Conservation (phyloP, 1,140 invertebrate species). For the Scaptodrosophila lebanonensis region DNA sequence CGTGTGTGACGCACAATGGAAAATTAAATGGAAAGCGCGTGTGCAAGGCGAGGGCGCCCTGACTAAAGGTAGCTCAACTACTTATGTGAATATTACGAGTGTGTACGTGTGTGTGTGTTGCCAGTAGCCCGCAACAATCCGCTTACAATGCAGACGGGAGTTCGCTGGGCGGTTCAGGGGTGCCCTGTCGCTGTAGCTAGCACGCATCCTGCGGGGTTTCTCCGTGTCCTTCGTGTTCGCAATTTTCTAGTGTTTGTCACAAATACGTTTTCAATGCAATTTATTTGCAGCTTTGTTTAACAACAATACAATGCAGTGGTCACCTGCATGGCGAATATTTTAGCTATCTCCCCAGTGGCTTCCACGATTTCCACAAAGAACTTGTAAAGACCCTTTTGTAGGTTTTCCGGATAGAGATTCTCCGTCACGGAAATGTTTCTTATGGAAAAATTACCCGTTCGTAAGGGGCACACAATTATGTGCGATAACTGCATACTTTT, state of each 20-base stretch:
- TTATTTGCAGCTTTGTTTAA: conserved; percentile 12
- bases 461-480: conserved; percentile 32
- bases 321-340: conserved; percentile 57
- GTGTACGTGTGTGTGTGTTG: no score
- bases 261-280: conserved; percentile 6
- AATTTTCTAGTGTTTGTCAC: neutral
- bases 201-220: conserved; percentile 40
- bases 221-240: conserved; percentile 41
- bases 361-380: conserved; percentile 52
- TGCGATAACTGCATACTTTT: conserved; percentile 24
- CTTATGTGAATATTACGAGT: no score
- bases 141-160: conserved; percentile 36
- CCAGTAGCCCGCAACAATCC: conserved; percentile 52
- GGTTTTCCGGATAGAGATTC: conserved; percentile 26
- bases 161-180: neutral
- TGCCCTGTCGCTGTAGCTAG: conserved; percentile 11
- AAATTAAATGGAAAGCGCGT: conserved; percentile 46
- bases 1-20: conserved; percentile 61
- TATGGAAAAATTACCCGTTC: conserved; percentile 38
- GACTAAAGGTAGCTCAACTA: conserved; percentile 12
- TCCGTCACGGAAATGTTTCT: conserved; percentile 17
- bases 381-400: conserved; percentile 45
- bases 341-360: conserved; percentile 42
- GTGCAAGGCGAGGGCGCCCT: neutral
- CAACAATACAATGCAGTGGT: conserved; percentile 21